Evolutionary conservation across 1,140 invertebrate genomes (phyloP).

Genomic region (Choristoneura fumiferana): DNA sequence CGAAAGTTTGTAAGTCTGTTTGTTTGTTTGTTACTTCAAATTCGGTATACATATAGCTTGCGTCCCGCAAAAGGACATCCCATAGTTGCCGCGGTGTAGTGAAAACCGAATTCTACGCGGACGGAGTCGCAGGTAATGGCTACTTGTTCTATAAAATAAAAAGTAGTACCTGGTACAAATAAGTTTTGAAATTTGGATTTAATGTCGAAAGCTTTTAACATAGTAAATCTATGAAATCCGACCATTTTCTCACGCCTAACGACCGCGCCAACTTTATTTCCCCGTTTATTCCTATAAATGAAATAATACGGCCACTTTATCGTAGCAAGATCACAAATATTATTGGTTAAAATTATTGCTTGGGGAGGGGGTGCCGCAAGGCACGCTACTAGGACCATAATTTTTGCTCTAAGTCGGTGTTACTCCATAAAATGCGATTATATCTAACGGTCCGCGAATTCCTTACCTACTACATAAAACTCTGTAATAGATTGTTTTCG

Average conservation of each 20-base stretch:
- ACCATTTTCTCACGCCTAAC: not conserved
- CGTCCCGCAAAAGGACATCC: no score
- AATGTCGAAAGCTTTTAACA: no score
- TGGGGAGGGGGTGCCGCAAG: slow-evolving; percentile 62
- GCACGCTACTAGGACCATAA: slow-evolving; percentile 62
- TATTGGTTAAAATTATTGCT: slow-evolving; percentile 64
- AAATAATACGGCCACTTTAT: slow-evolving; percentile 56
- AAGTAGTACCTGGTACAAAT: no score
- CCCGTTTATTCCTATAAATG: slow-evolving; percentile 34
- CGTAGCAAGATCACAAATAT: slow-evolving; percentile 64
- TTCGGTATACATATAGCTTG: no score
- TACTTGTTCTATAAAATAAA: no score
- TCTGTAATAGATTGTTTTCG: slow-evolving; percentile 66
- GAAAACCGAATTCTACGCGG: no score
- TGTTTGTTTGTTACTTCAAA: no score
- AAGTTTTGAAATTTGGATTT: no score
- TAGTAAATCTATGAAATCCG: no score
- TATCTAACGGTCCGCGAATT: slow-evolving; percentile 70
- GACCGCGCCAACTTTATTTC: slow-evolving; percentile 6
- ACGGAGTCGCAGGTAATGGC: no score
- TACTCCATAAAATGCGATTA: slow-evolving; percentile 74
- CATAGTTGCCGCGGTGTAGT: no score
- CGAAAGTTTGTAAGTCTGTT: no score
- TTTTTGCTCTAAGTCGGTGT: slow-evolving; percentile 74
- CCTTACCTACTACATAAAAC: slow-evolving; percentile 58